Percentiles rank a stretch among this genome's conserved stretches.
These are phyloP conservation scores for Sepioteuthis lessoniana DNA, from an alignment of 2,888 invertebrate species.

Conservation along the genomic window DNA sequence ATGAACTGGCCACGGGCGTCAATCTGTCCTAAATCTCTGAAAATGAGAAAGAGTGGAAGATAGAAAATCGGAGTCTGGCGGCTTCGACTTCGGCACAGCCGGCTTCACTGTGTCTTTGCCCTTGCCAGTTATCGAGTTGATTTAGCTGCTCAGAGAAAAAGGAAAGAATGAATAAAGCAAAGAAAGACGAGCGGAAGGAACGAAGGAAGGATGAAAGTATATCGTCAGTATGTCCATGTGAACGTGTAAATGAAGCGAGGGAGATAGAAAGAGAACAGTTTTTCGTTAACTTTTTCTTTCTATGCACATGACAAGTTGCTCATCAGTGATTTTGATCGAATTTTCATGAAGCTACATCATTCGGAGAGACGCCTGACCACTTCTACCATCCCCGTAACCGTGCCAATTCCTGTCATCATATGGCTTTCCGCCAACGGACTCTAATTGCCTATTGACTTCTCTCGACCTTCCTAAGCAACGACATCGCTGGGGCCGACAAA, in stretches of 20 bases:
- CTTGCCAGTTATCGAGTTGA: not conserved
- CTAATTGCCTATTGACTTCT: constrained; percentile 23
- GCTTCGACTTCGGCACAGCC: not conserved
- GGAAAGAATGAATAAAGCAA: not conserved
- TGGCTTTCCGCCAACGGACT: constrained; percentile 33
- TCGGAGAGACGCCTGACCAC: not conserved
- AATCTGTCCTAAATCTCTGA: not conserved
- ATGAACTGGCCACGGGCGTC: not conserved
- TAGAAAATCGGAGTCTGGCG: not conserved
- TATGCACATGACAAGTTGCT: not conserved
- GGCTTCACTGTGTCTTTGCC: not conserved
- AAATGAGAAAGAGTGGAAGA: not conserved
- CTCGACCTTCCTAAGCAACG: constrained; percentile 18
- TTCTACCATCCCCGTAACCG: not conserved
- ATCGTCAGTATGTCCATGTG: not conserved
- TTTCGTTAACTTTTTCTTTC: not conserved
- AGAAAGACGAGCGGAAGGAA: not conserved
- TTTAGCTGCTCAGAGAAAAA: not conserved
- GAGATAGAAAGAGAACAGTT: not conserved
- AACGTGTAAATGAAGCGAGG: not conserved
- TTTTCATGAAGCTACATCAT: constrained; percentile 20
- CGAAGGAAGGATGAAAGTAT: not conserved
- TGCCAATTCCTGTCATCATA: constrained; percentile 23
- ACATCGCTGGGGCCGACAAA: not conserved
- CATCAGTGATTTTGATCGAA: constrained; percentile 33